Conservation (phyloP, 2,797 vertebrate genomes). For the Alcedo quadribrachys region DNA sequence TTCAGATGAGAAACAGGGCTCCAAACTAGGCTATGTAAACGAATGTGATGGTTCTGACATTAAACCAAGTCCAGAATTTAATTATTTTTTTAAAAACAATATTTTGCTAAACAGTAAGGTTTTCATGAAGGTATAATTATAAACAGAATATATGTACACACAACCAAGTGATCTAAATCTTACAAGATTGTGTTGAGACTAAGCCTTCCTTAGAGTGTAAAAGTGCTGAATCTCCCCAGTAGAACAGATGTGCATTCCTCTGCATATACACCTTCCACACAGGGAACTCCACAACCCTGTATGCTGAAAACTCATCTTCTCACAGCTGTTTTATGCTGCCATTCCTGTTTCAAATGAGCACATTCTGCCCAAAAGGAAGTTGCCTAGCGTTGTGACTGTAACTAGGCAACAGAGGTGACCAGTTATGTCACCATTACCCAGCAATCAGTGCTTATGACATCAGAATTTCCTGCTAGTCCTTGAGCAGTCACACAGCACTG, state of each 20-base stretch:
- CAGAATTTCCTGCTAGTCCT: not conserved
- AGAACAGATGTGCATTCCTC: not conserved
- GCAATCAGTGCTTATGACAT: not conserved
- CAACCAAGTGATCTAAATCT: not conserved
- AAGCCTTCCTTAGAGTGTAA: not conserved
- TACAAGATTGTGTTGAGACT: not conserved
- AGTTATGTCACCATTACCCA: not conserved
- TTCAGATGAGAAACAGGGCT: not conserved
- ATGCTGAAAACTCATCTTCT: not conserved
- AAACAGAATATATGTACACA: not conserved
- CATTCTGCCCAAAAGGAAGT: not conserved
- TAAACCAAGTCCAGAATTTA: not conserved
- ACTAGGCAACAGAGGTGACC: slow-evolving; percentile 9
- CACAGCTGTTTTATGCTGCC: not conserved
- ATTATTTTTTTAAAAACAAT: not conserved
- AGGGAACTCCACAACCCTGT: not conserved
- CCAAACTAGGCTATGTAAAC: not conserved
- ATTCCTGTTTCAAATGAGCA: not conserved
- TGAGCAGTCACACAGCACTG: not conserved
- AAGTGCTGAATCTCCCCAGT: not conserved
- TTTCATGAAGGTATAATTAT: not conserved
- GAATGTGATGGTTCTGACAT: not conserved
- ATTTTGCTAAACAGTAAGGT: not conserved
- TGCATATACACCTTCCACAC: not conserved
- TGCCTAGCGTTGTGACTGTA: not conserved